Evolutionary conservation across 2,888 invertebrate genomes (phyloP).

Genomic region (Brenthis daphne): DNA sequence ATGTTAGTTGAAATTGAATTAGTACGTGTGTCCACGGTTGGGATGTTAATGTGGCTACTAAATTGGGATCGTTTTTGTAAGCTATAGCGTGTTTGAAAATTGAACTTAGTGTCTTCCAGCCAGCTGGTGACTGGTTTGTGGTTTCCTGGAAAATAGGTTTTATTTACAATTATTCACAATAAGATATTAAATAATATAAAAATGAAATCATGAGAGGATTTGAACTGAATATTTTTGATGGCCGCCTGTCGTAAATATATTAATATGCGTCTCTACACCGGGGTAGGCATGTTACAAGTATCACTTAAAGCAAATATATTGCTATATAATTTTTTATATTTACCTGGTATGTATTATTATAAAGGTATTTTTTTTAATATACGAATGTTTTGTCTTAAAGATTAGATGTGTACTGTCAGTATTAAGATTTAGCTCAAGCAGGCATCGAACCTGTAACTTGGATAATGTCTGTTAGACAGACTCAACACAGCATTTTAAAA

Average conservation of each 20-base stretch:
- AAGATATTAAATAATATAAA: not conserved
- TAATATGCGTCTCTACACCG: too few relatives aligned
- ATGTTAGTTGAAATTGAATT: constrained; percentile 69
- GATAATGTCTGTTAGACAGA: too few relatives aligned
- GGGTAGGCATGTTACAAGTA: too few relatives aligned
- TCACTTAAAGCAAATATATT: too few relatives aligned
- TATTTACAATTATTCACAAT: not conserved
- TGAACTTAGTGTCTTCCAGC: constrained; percentile 69
- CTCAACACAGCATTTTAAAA: too few relatives aligned
- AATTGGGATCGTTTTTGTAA: constrained; percentile 60
- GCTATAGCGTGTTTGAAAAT: constrained; percentile 70
- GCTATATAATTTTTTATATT: too few relatives aligned
- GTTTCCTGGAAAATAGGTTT: constrained; percentile 53
- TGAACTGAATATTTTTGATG: not conserved
- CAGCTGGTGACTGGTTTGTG: constrained; percentile 60
- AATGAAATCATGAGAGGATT: not conserved
- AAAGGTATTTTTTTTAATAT: too few relatives aligned
- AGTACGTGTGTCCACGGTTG: constrained; percentile 73
- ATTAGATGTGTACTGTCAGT: too few relatives aligned
- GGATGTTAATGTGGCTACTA: constrained; percentile 63
- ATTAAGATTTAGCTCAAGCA: too few relatives aligned
- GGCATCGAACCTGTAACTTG: too few relatives aligned
- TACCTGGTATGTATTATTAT: too few relatives aligned
- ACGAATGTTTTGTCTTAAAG: too few relatives aligned
- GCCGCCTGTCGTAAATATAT: not conserved